phyloP scores from a whole-genome alignment of 2,113 vertebrate genomes.

The Helogale parvula region DNA sequence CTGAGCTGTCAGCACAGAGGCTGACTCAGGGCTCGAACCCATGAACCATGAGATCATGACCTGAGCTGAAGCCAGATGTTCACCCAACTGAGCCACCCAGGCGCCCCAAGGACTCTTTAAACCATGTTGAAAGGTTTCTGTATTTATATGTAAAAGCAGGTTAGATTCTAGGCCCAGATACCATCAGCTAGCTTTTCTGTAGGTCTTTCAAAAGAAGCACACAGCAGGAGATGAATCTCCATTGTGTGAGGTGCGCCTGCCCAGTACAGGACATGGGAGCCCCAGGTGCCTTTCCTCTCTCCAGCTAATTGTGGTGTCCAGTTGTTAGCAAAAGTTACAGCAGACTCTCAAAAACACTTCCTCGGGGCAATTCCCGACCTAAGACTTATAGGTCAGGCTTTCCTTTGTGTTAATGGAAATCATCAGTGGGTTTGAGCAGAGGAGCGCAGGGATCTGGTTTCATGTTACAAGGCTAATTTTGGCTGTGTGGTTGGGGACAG shows the following conservation, averaged over 20 bases:
- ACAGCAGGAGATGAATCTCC: fast-evolving
- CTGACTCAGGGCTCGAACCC: no score
- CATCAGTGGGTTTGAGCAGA: background rate
- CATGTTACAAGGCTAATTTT: background rate
- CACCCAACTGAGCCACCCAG: no score
- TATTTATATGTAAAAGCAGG: background rate
- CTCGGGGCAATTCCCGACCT: background rate
- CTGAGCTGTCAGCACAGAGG: no score
- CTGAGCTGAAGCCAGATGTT: no score
- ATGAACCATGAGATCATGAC: no score
- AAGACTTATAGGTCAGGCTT: background rate
- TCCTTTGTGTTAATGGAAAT: background rate
- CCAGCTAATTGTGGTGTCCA: fast-evolving
- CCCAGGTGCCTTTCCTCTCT: background rate
- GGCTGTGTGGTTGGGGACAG: background rate
- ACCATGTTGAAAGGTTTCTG: background rate
- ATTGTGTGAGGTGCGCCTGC: background rate
- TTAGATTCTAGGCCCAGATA: background rate
- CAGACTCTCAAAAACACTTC: background rate
- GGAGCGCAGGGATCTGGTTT: background rate
- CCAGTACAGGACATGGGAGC: fast-evolving
- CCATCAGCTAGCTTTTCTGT: background rate
- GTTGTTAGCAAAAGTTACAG: background rate
- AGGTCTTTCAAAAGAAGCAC: background rate
- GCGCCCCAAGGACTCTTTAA: background rate